Percentiles rank a stretch among this genome's conserved stretches.
Conservation (phyloP, 2,113 vertebrate species). For the Trematomus loennbergii region DNA sequence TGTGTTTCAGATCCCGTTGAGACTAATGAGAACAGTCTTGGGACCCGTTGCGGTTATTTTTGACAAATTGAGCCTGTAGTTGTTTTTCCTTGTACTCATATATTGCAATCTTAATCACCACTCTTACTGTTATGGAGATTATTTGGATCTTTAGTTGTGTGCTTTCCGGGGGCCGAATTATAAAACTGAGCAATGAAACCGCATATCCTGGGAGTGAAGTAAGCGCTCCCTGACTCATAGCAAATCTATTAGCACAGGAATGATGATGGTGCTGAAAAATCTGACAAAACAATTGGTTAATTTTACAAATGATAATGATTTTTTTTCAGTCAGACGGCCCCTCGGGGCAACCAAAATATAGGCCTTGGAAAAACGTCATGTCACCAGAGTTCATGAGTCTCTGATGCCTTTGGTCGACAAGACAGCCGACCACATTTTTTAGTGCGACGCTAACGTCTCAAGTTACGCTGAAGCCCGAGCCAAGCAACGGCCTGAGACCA, state of each 20-base stretch:
- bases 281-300: slow-evolving; percentile 88
- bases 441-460: slow-evolving; percentile 74
- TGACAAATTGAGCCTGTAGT: slow-evolving; percentile 76
- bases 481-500: slow-evolving; percentile 76
- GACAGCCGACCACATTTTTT: slow-evolving; percentile 82
- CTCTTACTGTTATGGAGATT: slow-evolving; percentile 61
- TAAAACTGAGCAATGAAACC: slow-evolving; percentile 62
- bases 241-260: slow-evolving; percentile 84
- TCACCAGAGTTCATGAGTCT: slow-evolving; percentile 79
- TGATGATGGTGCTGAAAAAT: slow-evolving; percentile 82
- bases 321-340: slow-evolving; percentile 73
- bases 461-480: slow-evolving; percentile 81
- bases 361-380: slow-evolving; percentile 65
- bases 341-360: slow-evolving; percentile 77
- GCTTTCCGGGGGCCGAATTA: slow-evolving; percentile 48
- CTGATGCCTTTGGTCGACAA: slow-evolving; percentile 70
- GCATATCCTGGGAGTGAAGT: slow-evolving; percentile 77
- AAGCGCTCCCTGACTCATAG: slow-evolving; percentile 65
- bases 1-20: slow-evolving; percentile 68
- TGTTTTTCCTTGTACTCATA: slow-evolving; percentile 68
- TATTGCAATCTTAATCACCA: slow-evolving; percentile 68
- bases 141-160: slow-evolving; percentile 59
- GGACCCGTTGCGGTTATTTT: slow-evolving; percentile 65
- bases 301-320: slow-evolving; percentile 89
- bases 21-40: slow-evolving; percentile 71